Percentiles rank a stretch among this genome's conserved stretches.
Evolutionary conservation across 2,888 invertebrate species (phyloP).

Genomic region (Tricholauxania praeusta): DNA sequence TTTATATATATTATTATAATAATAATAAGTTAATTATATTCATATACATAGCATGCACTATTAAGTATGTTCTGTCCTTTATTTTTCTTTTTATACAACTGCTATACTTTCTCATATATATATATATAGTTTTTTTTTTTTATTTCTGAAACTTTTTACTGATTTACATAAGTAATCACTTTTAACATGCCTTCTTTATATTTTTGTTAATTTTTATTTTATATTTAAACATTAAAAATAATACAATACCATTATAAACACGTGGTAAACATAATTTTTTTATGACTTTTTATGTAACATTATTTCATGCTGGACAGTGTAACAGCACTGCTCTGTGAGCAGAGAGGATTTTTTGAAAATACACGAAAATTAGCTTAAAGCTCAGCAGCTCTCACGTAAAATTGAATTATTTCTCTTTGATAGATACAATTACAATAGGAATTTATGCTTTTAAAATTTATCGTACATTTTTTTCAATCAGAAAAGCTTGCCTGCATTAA

Average conservation of each 20-base stretch:
- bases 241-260: conserved; percentile 13
- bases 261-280: not conserved
- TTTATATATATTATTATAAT: conserved; percentile 63
- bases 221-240: conserved; percentile 9
- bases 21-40: conserved; percentile 52
- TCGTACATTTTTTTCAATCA: too few species aligned
- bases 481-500: too few species aligned
- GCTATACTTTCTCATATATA: conserved; percentile 30
- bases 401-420: too few species aligned
- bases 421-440: too few species aligned
- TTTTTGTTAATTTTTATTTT: not conserved
- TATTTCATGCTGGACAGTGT: not conserved
- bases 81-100: conserved; percentile 25
- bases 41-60: conserved; percentile 51
- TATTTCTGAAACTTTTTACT: conserved; percentile 21
- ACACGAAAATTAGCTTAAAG: too few species aligned
- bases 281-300: not conserved
- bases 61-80: conserved; percentile 30
- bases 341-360: too few species aligned
- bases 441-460: too few species aligned
- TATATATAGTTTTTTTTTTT: conserved; percentile 12
- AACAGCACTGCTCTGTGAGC: not conserved
- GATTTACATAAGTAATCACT: conserved; percentile 18
- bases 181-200: not conserved
- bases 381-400: too few species aligned